Evolutionary conservation across 2,888 invertebrate species (phyloP).

Genomic region (Corbicula japonica): DNA sequence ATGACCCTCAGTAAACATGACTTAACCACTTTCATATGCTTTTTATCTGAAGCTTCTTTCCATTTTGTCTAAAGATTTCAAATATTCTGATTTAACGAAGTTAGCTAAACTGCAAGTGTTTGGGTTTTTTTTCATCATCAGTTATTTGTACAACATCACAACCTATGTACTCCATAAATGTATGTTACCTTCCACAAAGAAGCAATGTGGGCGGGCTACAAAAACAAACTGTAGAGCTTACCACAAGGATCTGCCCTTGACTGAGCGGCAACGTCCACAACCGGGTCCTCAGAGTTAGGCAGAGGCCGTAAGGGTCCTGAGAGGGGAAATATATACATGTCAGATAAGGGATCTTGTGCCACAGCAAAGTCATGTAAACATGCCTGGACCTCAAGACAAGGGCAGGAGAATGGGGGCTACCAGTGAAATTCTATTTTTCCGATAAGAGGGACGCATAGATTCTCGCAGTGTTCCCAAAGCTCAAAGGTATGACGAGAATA

Average conservation of each 20-base stretch:
- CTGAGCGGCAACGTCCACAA: slow-evolving; percentile 2
- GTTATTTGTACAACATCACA: background rate
- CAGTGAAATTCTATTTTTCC: too few relatives aligned
- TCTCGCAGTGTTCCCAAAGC: too few relatives aligned
- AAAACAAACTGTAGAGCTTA: slow-evolving; percentile 26
- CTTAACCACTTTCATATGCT: too few relatives aligned
- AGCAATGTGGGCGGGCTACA: slow-evolving; percentile 6
- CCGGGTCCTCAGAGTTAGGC: slow-evolving; percentile 19
- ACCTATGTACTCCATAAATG: background rate
- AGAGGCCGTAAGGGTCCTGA: slow-evolving; percentile 21
- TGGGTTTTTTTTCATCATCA: too few relatives aligned
- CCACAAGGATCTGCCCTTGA: slow-evolving; percentile 25
- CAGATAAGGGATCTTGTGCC: slow-evolving; percentile 9
- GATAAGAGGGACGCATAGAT: too few relatives aligned
- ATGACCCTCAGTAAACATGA: too few relatives aligned
- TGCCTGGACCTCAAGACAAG: slow-evolving; percentile 29
- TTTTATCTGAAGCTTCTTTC: too few relatives aligned
- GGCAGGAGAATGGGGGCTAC: background rate
- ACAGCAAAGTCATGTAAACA: slow-evolving; percentile 30
- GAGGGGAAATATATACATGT: slow-evolving; percentile 32
- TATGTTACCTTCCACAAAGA: background rate
- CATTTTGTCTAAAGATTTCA: too few relatives aligned
- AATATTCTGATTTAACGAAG: too few relatives aligned
- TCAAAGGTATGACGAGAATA: too few relatives aligned
- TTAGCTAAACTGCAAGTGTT: too few relatives aligned